Percentiles rank a stretch among this genome's conserved stretches.
These are phyloP conservation scores for Gnathonemus longibarbis DNA, from an alignment of 2,113 vertebrate species.

Conservation along the genomic window DNA sequence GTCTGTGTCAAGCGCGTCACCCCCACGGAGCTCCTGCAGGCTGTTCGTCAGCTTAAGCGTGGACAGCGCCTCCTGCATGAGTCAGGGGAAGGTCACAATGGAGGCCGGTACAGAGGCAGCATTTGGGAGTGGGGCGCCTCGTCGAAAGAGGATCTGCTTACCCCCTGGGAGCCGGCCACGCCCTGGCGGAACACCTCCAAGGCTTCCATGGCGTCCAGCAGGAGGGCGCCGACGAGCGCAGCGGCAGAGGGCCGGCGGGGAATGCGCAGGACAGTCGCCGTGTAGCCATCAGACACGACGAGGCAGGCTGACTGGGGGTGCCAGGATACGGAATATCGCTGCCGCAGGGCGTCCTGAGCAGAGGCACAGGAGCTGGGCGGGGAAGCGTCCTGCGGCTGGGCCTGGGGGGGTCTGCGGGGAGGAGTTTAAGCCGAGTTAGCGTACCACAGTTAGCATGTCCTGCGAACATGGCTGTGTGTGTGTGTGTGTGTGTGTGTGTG, in stretches of 20 bases:
- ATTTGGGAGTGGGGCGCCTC: neutral
- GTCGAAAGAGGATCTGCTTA: constrained; percentile 56
- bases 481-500: neutral
- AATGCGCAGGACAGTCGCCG: constrained; percentile 74
- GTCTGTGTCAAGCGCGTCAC: constrained; percentile 41
- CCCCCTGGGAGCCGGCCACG: constrained; percentile 63
- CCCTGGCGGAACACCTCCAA: constrained; percentile 61
- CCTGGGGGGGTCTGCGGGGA: constrained; percentile 59
- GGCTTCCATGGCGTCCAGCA: constrained; percentile 65
- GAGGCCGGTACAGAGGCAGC: neutral
- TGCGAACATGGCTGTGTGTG: neutral
- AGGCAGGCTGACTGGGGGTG: constrained; percentile 78
- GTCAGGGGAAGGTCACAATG: constrained; percentile 39
- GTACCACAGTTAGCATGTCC: neutral
- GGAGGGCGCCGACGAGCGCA: constrained; percentile 59
- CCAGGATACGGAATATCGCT: constrained; percentile 82
- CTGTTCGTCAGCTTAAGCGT: constrained; percentile 63
- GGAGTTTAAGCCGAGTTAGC: neutral
- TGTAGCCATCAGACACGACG: constrained; percentile 89
- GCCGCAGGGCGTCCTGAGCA: constrained; percentile 69
- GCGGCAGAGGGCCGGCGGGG: constrained; percentile 59
- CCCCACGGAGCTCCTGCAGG: constrained; percentile 50
- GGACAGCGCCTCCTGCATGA: constrained; percentile 59
- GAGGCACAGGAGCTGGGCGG: constrained; percentile 75
- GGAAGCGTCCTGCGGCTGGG: constrained; percentile 51